Base-by-base conservation (phyloP, 2,888 invertebrate species). In the Meta bourneti region DNA sequence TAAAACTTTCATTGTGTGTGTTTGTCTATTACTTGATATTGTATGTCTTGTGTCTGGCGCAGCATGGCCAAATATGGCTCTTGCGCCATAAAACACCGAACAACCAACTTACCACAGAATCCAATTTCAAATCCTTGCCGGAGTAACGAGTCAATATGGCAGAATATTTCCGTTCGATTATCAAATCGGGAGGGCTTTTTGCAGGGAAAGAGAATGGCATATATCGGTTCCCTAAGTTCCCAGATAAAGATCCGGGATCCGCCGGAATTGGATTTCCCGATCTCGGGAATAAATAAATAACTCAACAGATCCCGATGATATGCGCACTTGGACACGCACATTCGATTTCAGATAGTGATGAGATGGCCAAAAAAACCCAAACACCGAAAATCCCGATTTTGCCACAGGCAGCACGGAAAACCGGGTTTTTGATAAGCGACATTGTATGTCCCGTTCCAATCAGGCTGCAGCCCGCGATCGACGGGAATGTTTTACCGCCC, bases 181-280 rank as follows among this genome's bases (percentile, higher is more conserved):
- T 61, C 61, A 61, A n/a, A n/a, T 9, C 13, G 61, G 7, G 75
- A 8, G 48, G 48, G 16, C n/a, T 7, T 11, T 71, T 7, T 7
- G 71, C n/a, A 16, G 71, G 13, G 71, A 20, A n/a, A n/a, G 71
- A 71, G 20, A 71, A 19, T 71, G 6, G 8, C 71, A 75, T 48
- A 7, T 48, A 48, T 48, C 34, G 48, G 48, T 75, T 34, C 13
- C 8, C 13, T 16, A 48, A 34, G 48, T 13, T 34, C 20, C 16
- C 20, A 20, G 48, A 75, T 75, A 48, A 34, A 71, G 71, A 72
- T 16, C 13, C 9, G n/a, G n/a, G n/a, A 19, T 7, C 7, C 11
- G n/a, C 16, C 9, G 71, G 70, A 82, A 82, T 82, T 71, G 82
- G 82, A 82, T 82, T 82, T 70, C 80, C 34, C 48, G 34, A 13